These are phyloP conservation scores for Polyommatus icarus DNA, from an alignment of 2,888 invertebrate species.

Conservation along the genomic window DNA sequence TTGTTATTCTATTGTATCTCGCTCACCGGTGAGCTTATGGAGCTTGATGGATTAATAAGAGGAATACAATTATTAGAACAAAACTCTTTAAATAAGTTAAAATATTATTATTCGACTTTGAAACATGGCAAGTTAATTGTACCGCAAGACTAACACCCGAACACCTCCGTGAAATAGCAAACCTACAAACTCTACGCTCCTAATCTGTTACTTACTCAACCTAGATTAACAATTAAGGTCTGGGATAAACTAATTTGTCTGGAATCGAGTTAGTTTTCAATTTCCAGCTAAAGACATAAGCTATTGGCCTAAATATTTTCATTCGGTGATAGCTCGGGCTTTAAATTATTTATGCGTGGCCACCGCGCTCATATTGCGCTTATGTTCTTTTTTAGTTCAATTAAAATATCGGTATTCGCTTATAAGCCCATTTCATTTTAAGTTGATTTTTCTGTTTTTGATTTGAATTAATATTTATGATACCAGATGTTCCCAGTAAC, in stretches of 20 bases:
- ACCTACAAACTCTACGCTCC: conserved; percentile 1
- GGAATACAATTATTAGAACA: too few species aligned
- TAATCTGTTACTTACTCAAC: conserved; percentile 19
- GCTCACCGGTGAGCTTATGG: too few species aligned
- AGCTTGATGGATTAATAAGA: too few species aligned
- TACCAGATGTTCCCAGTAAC: too few species aligned
- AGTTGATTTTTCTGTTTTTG: neutral
- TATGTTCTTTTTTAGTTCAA: neutral
- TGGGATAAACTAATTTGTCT: conserved; percentile 28
- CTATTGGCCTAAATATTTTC: neutral
- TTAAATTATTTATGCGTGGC: neutral
- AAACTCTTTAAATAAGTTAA: neutral
- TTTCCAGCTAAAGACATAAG: conserved; percentile 18
- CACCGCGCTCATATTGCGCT: neutral
- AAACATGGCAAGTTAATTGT: neutral
- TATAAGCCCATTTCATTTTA: neutral
- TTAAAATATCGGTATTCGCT: neutral
- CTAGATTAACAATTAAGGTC: conserved; percentile 21
- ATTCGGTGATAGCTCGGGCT: neutral
- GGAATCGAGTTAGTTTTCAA: conserved; percentile 26
- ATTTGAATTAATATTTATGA: too few species aligned
- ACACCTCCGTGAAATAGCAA: conserved; percentile 20
- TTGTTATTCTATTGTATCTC: too few species aligned
- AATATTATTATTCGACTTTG: neutral
- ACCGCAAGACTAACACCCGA: neutral